Evolutionary conservation across 2,888 invertebrate species (phyloP).

Genomic region (Cremastobaeus sp.): DNA sequence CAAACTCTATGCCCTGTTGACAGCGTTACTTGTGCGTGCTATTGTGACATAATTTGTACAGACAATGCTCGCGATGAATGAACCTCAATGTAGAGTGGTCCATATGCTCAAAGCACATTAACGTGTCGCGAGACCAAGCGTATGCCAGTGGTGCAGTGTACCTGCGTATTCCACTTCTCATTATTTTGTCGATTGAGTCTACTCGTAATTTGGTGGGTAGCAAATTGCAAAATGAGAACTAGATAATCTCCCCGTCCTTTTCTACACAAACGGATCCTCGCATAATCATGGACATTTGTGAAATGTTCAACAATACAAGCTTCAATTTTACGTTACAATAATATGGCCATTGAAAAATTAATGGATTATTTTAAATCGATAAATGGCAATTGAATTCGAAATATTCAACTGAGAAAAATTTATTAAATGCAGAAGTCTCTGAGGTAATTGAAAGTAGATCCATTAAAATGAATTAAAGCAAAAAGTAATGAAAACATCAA

Average conservation of each 20-base stretch:
- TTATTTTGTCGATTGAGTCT: slow-evolving; percentile 36
- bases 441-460: too few relatives aligned
- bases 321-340: too few relatives aligned
- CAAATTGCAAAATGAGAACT: slow-evolving; percentile 19
- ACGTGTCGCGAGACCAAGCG: slow-evolving; percentile 24
- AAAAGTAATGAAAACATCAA: too few relatives aligned
- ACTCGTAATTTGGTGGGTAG: slow-evolving; percentile 22
- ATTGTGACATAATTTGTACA: slow-evolving; percentile 29
- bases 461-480: too few relatives aligned
- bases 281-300: too few relatives aligned
- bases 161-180: slow-evolving; percentile 26
- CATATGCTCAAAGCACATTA: slow-evolving; percentile 14
- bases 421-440: too few relatives aligned
- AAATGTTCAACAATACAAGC: too few relatives aligned
- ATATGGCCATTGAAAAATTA: too few relatives aligned
- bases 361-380: too few relatives aligned
- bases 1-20: slow-evolving; percentile 3
- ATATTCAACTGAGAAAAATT: too few relatives aligned
- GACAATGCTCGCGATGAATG: slow-evolving; percentile 34
- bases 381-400: too few relatives aligned
- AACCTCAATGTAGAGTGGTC: slow-evolving; percentile 19
- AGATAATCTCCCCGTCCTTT: slow-evolving; percentile 12
- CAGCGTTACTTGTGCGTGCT: slow-evolving; percentile 21
- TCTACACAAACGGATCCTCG: too few relatives aligned
- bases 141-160: slow-evolving; percentile 11